Base-by-base conservation (phyloP, 2,113 vertebrate genomes). In the Chinchilla lanigera region DNA sequence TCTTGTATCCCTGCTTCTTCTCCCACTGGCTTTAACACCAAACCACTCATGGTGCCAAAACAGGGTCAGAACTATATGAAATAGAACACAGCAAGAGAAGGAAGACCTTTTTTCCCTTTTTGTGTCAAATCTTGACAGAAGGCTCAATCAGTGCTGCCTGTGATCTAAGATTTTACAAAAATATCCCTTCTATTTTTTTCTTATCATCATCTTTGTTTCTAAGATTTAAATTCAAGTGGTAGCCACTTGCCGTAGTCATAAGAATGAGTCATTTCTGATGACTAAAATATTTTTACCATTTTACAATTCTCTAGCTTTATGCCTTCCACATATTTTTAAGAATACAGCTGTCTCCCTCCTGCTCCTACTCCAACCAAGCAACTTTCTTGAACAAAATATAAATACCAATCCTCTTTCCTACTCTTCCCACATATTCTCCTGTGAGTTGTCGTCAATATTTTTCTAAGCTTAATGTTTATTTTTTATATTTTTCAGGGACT, bases 211-310 rank as follows among this genome's bases (percentile, higher is more conserved):
- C 93, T 93, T 93, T 30, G 78, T 52, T 92, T 95, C 50, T 93
- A 93, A 93, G 24, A 77, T 38, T 58, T 86, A 86, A 88, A 94
- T 86, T 90, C 44, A 96, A 78, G 30, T 61, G 47, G 69, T 17
- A 78, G 20, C 5, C 35, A 80, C 7, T 13, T 60, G 3, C 8
- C 44, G 4, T 86, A 65, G 67, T 95, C 20, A 71, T 80, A 93
- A 90, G 67, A 1, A 1, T 30, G 47, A 63, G 22, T 44, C 33
- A 16, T 91, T 86, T 96, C 54, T 85, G 61, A 88, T 47, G 63
- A 90, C 47, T 86, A 71, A 82, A 67, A 58, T 73, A 14, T 73
- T 92, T 95, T 87, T 84, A 65, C 75, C 50, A 10, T 10, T 65
- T 87, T 92, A 63, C 67, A 50, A 77, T 16, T 67, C 19, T 88